Percentiles rank a stretch among this genome's conserved stretches.
Evolutionary conservation across 1,140 invertebrate genomes (phyloP).

Genomic region (Tetramorium parvispinum): DNA sequence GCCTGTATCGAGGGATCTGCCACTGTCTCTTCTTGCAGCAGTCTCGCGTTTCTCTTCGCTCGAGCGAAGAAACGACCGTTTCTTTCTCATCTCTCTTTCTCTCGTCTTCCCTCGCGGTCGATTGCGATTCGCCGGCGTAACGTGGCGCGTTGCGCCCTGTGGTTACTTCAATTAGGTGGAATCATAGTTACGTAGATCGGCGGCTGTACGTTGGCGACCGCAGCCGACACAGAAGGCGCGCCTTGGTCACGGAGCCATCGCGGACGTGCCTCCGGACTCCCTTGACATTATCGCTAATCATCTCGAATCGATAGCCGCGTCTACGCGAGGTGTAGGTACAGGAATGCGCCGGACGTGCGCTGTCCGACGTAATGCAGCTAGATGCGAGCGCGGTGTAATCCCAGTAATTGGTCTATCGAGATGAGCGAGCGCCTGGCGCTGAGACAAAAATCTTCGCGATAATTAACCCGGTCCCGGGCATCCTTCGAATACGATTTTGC

Average conservation of each 20-base stretch:
- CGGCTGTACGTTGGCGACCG: slow-evolving; percentile 35
- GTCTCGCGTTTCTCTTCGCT: slow-evolving; percentile 3
- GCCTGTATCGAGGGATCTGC: not conserved
- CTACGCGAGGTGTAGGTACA: slow-evolving; percentile 40
- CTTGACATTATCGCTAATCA: slow-evolving; percentile 83
- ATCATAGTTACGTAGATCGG: slow-evolving; percentile 79
- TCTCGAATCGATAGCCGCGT: slow-evolving; percentile 76
- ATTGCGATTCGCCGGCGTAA: slow-evolving; percentile 62
- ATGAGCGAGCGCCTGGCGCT: not conserved
- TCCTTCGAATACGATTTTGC: not conserved
- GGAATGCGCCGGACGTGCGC: slow-evolving; percentile 39
- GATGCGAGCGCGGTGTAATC: slow-evolving; percentile 32
- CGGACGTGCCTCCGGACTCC: slow-evolving; percentile 77
- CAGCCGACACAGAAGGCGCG: slow-evolving; percentile 64
- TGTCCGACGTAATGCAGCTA: slow-evolving; percentile 37
- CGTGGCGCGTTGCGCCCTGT: slow-evolving; percentile 80
- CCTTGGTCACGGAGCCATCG: slow-evolving; percentile 75
- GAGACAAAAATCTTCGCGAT: slow-evolving; percentile 24
- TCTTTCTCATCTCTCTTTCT: not conserved
- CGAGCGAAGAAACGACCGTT: too few species aligned
- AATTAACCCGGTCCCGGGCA: not conserved
- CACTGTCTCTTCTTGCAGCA: not conserved
- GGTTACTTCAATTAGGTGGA: slow-evolving; percentile 85
- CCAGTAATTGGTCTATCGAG: slow-evolving; percentile 46
- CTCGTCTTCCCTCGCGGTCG: slow-evolving; percentile 5